Conservation (phyloP, 2,888 invertebrate species). For the Archips xylosteana region DNA sequence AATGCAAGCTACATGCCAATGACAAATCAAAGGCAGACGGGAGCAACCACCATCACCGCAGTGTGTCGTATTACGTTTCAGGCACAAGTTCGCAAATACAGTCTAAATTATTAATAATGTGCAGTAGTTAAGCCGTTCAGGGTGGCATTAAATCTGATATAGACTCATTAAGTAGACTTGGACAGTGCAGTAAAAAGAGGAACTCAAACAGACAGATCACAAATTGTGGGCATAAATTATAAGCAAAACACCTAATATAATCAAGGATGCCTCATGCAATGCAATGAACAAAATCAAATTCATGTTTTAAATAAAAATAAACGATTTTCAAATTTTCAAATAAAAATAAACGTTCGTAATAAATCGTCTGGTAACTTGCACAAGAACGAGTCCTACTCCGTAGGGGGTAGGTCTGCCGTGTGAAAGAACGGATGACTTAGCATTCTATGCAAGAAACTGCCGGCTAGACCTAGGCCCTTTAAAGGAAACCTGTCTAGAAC, state of each 20-base stretch:
- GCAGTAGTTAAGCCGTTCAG: not conserved
- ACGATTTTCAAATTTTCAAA: not conserved
- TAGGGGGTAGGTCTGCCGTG: constrained; percentile 46
- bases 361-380: constrained; percentile 40
- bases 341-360: constrained; percentile 24
- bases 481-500: constrained; percentile 54
- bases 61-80: not conserved
- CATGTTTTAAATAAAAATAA: constrained; percentile 12
- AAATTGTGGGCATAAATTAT: not conserved
- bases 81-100: not conserved
- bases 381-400: constrained; percentile 35
- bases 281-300: not conserved
- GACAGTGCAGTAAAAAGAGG: not conserved
- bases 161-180: not conserved
- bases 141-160: not conserved
- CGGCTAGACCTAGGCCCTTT: constrained; percentile 52
- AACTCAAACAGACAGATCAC: not conserved
- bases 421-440: constrained; percentile 46
- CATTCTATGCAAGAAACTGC: constrained; percentile 55
- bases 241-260: not conserved
- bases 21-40: not conserved
- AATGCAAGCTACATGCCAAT: not conserved
- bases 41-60: not conserved
- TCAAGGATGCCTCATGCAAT: not conserved
- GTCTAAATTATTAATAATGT: not conserved